Evolutionary conservation across 2,113 vertebrate genomes (phyloP).

Genomic region (Chaetodon auriga): DNA sequence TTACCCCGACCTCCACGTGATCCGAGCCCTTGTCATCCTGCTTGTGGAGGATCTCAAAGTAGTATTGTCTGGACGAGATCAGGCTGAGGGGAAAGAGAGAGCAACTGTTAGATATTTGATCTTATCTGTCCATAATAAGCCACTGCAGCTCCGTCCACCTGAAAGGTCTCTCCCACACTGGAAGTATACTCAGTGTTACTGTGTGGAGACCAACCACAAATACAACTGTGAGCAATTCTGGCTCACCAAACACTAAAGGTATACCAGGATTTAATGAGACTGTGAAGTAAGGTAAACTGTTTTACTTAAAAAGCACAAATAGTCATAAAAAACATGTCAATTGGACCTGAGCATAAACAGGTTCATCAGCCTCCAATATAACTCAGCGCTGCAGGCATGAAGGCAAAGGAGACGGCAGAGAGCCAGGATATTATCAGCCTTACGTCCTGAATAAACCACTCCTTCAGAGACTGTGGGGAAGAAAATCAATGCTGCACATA

Average conservation of each 20-base stretch:
- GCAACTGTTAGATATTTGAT: constrained; percentile 33
- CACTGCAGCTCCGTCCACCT: neutral
- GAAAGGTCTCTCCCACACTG: neutral
- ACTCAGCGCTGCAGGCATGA: constrained; percentile 16
- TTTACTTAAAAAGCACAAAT: neutral
- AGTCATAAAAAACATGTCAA: constrained; percentile 10
- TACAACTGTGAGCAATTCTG: neutral
- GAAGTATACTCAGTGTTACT: neutral
- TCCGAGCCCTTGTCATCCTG: constrained; percentile 96
- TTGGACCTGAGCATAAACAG: constrained; percentile 23
- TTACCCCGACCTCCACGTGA: constrained; percentile 98
- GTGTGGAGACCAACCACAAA: neutral
- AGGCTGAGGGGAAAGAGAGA: constrained; percentile 83
- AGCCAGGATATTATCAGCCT: constrained; percentile 46
- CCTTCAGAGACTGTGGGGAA: constrained; percentile 29
- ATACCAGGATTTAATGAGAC: neutral
- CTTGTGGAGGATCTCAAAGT: constrained; percentile 98
- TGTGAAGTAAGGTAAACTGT: constrained; percentile 7
- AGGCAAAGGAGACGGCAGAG: constrained; percentile 3
- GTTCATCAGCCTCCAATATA: constrained; percentile 38
- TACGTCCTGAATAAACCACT: constrained; percentile 49
- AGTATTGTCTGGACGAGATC: constrained; percentile 93
- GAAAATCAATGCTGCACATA: constrained; percentile 62
- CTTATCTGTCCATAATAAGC: neutral
- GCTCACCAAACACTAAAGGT: neutral